Evolutionary conservation across 2,113 vertebrate species (phyloP), one percentile per base, ranked within the genome.

Genomic region (Muscicapa adusta): DNA sequence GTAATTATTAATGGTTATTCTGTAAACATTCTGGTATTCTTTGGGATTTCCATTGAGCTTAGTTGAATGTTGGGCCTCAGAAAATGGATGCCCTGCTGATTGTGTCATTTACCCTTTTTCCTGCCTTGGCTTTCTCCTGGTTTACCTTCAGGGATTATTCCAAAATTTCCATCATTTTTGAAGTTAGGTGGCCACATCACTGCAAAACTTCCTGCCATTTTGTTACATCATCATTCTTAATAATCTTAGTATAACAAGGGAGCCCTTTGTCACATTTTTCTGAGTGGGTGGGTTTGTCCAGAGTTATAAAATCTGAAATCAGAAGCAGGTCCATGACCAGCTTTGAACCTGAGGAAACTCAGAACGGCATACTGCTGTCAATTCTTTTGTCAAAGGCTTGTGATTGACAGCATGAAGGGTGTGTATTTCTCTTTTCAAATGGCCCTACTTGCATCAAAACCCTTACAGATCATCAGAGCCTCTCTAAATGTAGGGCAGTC

Each of bases 1-100:
- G 50, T 89, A 76, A 68, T 68, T 89, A 31, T 81, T 85, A 77
- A 73, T 77, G 85, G 61, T 90, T 94, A 62, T 94, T 92, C 68
- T 81, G 2, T 68, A 86, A 57, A 20, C 13, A 19, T 90, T 76
- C 61, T 74, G 11, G 2, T 93, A 65, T 71, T 82, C n/a, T 74
- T 85, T 2, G 4, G 50, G 36, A 54, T 88, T 93, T 91, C 28
- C 31, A 53, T 1, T 82, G 45, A 88, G 50, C 29, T 8, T 26
- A 26, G 40, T 43, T 94, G 65, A 82, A 60, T 48, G n/a, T 45
- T 87, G 40, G 24, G 80, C 36, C 28, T 68, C 31, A 65, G 6
- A 93, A 89, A 85, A 40, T 26, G 33, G 18, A 4, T 81, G 20
- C 16, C 23, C 6, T 78, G 62, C 25, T 50, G 45, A 18, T 54